Base-by-base conservation (phyloP, 2,113 vertebrate genomes). In the Carassius carassius region DNA sequence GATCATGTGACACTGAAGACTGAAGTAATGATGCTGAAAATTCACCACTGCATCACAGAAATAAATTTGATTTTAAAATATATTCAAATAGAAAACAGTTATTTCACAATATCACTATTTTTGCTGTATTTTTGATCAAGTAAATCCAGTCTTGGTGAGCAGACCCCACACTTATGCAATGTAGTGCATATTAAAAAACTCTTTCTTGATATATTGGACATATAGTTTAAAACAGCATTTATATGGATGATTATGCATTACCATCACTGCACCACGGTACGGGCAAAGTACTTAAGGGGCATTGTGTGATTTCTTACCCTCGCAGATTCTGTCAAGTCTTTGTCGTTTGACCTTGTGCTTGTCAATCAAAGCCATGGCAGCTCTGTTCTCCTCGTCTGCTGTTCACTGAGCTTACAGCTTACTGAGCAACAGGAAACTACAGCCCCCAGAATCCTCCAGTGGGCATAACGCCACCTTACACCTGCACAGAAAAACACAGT, bases 271-370 rank as follows among this genome's bases (percentile, higher is more conserved):
- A 41, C 58, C 78, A 49, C 49, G 60, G 16, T 25, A 47, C 14
- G 16, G 13, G n/a, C 4, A 44, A 10, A 44, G 11, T 13, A 41
- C 44, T 74, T 16, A 47, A 17, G 17, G 37, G 19, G 21, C 69
- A 72, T 12, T 11, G 41, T 9, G 37, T n/a, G 19, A 49, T 47
- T 49, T 58, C 95, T 95, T 95, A 99, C 98, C 98, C 97, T 99
- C 98, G 86, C 98, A 99, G 92, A 99, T 99, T 88, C 97, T 95
- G 95, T 99, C 98, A 91, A 99, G 93, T 81, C 98, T 95, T 93
- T 99, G 98, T 73, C 98, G 94, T 93, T 99, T 99, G 90, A 99
- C 98, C 97, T 98, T 99, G 95, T 99, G 98, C 95, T 99, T 99
- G 95, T 99, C 98, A 94, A 98, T 97, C 93, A 99, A 95, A 93